Conservation (phyloP, 1,140 invertebrate genomes). For the Anadara kagoshimensis region DNA sequence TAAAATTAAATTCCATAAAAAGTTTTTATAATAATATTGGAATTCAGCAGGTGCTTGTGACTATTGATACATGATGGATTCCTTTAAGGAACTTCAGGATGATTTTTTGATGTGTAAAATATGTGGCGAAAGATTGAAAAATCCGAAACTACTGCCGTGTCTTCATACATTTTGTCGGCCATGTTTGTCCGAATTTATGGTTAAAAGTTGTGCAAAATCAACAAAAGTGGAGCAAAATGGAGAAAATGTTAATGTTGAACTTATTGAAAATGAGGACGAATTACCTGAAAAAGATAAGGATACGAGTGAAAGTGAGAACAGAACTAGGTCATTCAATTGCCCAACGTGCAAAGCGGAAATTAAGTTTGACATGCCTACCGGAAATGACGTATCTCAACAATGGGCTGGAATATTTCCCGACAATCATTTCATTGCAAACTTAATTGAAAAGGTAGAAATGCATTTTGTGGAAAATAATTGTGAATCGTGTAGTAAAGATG, state of each 20-base stretch:
- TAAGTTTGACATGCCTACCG: constrained; percentile 33
- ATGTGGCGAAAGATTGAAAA: constrained; percentile 48
- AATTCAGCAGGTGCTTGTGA: no score
- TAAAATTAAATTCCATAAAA: no score
- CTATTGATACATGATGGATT: constrained; percentile 49
- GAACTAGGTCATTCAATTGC: constrained; percentile 60
- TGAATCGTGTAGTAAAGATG: constrained; percentile 47
- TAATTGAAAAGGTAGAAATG: constrained; percentile 57
- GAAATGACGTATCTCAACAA: constrained; percentile 38
- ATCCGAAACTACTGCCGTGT: constrained; percentile 62
- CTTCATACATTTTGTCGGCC: constrained; percentile 68
- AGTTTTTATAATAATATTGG: no score
- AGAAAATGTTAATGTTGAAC: constrained; percentile 2
- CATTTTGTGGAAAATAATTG: constrained; percentile 43
- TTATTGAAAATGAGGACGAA: no score
- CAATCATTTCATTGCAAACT: constrained; percentile 55
- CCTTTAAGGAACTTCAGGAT: constrained; percentile 53
- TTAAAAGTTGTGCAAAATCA: constrained; percentile 74
- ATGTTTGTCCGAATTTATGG: constrained; percentile 77
- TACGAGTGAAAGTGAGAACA: constrained; percentile 1
- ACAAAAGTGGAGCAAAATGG: constrained; percentile 18
- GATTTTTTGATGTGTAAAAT: constrained; percentile 58
- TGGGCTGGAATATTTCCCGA: constrained; percentile 55
- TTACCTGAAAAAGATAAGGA: neutral
- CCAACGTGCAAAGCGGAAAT: constrained; percentile 49